A percentile compares a stretch with the other conserved stretches of the same genome.
Evolutionary conservation across 2,888 invertebrate species (phyloP).

Genomic region (Drosophila cracens): DNA sequence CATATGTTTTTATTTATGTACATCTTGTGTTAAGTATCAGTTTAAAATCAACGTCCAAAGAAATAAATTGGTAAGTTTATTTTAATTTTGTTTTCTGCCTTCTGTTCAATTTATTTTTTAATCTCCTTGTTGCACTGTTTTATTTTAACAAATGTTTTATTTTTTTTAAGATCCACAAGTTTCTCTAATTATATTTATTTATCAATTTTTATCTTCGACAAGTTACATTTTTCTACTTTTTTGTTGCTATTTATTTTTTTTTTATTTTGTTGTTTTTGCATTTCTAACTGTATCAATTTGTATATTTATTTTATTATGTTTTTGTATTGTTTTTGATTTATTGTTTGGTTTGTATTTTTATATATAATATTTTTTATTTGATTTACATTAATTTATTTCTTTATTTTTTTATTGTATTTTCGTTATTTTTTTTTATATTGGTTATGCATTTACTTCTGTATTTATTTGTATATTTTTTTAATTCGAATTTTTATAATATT

Average conservation of each 20-base stretch:
- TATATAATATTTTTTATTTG: neutral
- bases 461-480: neutral
- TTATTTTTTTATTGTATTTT: neutral
- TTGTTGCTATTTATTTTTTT: neutral
- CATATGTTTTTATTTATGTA: neutral
- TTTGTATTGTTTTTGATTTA: neutral
- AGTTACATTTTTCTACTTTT: neutral
- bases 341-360: neutral
- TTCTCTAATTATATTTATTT: neutral
- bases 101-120: neutral
- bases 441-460: neutral
- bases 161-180: neutral
- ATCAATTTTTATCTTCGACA: neutral
- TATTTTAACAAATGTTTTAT: neutral
- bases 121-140: neutral
- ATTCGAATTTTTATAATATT: neutral
- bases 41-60: neutral
- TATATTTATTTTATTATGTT: neutral
- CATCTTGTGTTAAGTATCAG: neutral
- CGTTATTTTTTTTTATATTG: neutral
- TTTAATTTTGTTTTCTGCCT: neutral
- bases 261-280: neutral
- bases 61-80: constrained; percentile 1
- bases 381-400: neutral
- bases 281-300: neutral